Percentiles rank a stretch among this genome's conserved stretches.
These are phyloP conservation scores for Tribolium castaneum DNA, from an alignment of 1,140 invertebrate genomes.

Conservation along the genomic window DNA sequence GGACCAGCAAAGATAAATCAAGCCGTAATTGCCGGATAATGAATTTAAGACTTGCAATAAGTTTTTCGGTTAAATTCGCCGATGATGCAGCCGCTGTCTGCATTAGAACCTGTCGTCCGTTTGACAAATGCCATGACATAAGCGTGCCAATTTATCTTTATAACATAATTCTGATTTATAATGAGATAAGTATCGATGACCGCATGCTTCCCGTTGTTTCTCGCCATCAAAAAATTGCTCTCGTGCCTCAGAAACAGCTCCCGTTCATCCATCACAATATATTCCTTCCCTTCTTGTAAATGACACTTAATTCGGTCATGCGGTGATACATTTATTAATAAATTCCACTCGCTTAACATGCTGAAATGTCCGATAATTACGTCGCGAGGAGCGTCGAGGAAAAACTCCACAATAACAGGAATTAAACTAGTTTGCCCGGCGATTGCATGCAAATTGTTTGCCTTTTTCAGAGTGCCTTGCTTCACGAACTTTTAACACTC, in stretches of 20 bases:
- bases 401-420: conserved; percentile 40
- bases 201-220: conserved; percentile 60
- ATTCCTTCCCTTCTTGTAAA: conserved; percentile 39
- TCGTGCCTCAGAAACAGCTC: conserved; percentile 47
- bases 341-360: background rate
- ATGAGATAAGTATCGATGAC: conserved; percentile 60
- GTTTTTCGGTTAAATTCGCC: background rate
- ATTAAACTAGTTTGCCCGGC: conserved; percentile 40
- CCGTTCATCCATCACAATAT: conserved; percentile 47
- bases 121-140: conserved; percentile 51
- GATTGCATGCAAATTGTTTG: conserved; percentile 41
- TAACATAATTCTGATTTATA: conserved; percentile 60
- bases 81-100: background rate
- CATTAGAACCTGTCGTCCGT: conserved; percentile 28
- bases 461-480: conserved; percentile 30
- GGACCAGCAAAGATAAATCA: conserved; percentile 1
- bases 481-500: background rate
- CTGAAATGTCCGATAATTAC: conserved; percentile 11
- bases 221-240: conserved; percentile 44
- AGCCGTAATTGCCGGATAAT: conserved; percentile 8
- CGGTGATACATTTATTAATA: conserved; percentile 3
- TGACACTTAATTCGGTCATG: conserved; percentile 31
- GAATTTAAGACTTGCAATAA: background rate
- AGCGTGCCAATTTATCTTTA: conserved; percentile 59
- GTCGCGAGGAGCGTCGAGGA: conserved; percentile 2